phyloP scores from a whole-genome alignment of 2,113 vertebrate species.

The Narcine bancroftii region DNA sequence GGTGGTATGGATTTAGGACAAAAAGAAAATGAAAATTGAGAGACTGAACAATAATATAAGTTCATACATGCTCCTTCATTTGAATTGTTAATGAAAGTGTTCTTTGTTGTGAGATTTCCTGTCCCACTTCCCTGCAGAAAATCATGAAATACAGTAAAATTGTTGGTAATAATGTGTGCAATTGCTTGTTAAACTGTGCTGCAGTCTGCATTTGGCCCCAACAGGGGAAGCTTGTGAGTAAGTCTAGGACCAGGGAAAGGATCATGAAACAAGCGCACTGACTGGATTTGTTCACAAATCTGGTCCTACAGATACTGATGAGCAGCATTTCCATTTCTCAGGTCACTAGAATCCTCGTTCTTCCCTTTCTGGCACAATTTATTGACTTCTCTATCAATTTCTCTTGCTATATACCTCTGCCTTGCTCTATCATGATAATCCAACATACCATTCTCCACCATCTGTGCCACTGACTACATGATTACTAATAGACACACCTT shows the following conservation, averaged over 20 bases:
- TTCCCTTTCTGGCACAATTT: too few relatives aligned
- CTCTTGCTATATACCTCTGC: not conserved
- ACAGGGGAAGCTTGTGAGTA: not conserved
- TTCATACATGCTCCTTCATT: not conserved
- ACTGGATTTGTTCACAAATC: too few relatives aligned
- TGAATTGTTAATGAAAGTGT: not conserved
- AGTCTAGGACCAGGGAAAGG: not conserved
- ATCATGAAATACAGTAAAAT: not conserved
- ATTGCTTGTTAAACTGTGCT: not conserved
- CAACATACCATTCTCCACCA: too few relatives aligned
- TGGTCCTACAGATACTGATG: too few relatives aligned
- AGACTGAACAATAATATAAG: not conserved
- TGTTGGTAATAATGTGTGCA: not conserved
- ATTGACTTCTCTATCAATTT: too few relatives aligned
- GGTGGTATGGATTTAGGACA: not conserved
- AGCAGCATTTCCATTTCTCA: not conserved
- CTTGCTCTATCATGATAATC: too few relatives aligned
- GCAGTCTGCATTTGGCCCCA: not conserved
- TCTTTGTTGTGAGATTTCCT: not conserved
- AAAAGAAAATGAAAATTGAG: not conserved
- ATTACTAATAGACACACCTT: too few relatives aligned
- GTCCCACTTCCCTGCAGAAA: not conserved
- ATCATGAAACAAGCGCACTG: not conserved
- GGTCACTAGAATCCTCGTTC: too few relatives aligned
- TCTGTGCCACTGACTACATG: too few relatives aligned